Evolutionary conservation across 1,140 invertebrate species (phyloP).

Genomic region (Lucilia cuprina): DNA sequence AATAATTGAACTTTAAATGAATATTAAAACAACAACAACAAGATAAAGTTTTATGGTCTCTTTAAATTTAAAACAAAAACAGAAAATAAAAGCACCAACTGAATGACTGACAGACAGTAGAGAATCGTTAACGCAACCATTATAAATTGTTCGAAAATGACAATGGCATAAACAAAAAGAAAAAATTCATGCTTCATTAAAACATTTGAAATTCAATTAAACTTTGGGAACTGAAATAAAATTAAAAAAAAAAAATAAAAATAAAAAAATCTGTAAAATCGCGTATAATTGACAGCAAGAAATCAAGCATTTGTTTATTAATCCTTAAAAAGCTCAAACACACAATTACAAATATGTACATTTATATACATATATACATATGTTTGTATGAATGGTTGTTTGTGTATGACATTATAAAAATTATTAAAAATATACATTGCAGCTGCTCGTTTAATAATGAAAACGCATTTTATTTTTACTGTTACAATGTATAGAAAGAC

Average conservation of each 20-base stretch:
- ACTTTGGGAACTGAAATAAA: not conserved
- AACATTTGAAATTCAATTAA: not conserved
- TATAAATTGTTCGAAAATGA: not conserved
- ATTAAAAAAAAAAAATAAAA: not conserved
- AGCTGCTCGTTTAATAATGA: not conserved
- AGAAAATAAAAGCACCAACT: not conserved
- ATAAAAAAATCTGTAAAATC: not conserved
- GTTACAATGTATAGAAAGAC: too few relatives aligned
- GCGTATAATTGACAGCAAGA: not conserved
- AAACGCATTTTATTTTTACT: not conserved
- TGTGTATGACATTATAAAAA: not conserved
- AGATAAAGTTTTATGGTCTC: not conserved
- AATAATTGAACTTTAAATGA: not conserved
- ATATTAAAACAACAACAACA: not conserved
- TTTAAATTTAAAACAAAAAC: not conserved
- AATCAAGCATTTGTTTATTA: not conserved
- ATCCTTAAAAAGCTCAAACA: not conserved
- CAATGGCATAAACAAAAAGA: not conserved
- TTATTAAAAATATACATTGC: not conserved
- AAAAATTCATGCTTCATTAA: not conserved
- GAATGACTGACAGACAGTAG: not conserved
- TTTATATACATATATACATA: not conserved
- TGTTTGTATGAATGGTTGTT: not conserved
- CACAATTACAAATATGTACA: not conserved
- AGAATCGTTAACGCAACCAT: not conserved